Evolutionary conservation across 2,797 vertebrate species (phyloP), one percentile per base, ranked within the genome.

Genomic region (Pipistrellus kuhlii): DNA sequence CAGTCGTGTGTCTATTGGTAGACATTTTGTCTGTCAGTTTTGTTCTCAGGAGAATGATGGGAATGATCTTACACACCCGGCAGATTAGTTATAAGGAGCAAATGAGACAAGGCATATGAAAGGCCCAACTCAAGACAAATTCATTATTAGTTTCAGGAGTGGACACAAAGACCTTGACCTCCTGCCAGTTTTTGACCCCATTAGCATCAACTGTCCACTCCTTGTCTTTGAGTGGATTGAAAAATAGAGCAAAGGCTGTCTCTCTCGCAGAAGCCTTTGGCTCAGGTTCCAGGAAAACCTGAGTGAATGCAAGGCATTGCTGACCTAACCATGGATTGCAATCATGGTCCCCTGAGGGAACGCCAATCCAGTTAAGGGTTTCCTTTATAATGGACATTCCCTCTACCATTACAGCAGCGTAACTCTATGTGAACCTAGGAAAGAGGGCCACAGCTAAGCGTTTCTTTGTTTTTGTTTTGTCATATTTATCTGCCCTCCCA

Each of bases 261-360:
- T 53, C 5, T 71, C 9, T 91, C 8, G n/a, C 0, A 81, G 64
- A 30, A 57, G 66, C 35, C 15, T 90, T 48, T 66, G 18, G 32
- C 23, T 91, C 1, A 20, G 35, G 2, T 30, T 73, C 20, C 53
- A 12, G 6, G 23, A 15, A 88, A 80, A 13, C 3, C 68, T 6
- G 9, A 69, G 25, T n/a, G 55, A 83, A 44, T 32, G 21, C 23
- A 62, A 82, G 9, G 8, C 44, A 3, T 18, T 59, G 53, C 78
- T 88, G 46, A 92, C 18, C 48, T 62, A 35, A 71, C 38, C 32
- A 46, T 18, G 27, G 30, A 51, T 69, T 68, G 35, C 80, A 86
- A 35, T 87, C 9, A 57, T 84, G 90, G 89, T 55, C 46, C n/a
- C 48, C 15, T 25, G 46, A 69, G 68, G 15, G 85, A 73, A 84